Evolutionary conservation across 2,797 vertebrate species (phyloP).

Genomic region (Bovichtus diacanthus): DNA sequence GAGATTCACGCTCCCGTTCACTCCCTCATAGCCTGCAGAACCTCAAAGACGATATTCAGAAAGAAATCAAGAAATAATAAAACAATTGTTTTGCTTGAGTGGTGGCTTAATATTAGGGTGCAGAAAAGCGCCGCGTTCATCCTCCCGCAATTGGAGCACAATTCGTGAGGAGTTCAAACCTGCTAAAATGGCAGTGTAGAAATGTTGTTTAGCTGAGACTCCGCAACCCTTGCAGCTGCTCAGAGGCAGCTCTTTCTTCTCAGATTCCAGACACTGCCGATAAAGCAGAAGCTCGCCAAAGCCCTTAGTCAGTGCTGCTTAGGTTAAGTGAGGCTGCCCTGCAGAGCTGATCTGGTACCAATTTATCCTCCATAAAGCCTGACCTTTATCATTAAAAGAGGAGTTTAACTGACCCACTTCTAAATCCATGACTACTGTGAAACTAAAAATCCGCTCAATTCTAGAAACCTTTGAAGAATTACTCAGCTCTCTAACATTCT

Average conservation of each 20-base stretch:
- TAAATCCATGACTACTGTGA: constrained; percentile 24
- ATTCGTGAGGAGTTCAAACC: constrained; percentile 55
- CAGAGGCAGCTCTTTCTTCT: constrained; percentile 41
- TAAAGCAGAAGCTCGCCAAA: constrained; percentile 53
- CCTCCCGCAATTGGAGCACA: constrained; percentile 29
- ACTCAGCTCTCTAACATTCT: constrained; percentile 13
- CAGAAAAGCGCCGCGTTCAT: constrained; percentile 49
- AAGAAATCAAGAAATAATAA: constrained; percentile 71
- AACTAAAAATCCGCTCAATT: constrained; percentile 46
- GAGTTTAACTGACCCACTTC: constrained; percentile 55
- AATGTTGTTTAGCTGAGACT: constrained; percentile 44
- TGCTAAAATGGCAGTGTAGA: constrained; percentile 45
- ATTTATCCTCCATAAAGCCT: constrained; percentile 60
- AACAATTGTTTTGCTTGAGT: constrained; percentile 69
- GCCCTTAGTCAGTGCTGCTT: constrained; percentile 55
- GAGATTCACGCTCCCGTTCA: constrained; percentile 72
- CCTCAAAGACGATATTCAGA: constrained; percentile 60
- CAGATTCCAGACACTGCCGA: constrained; percentile 46
- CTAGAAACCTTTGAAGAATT: constrained; percentile 32
- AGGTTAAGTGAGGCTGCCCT: constrained; percentile 49
- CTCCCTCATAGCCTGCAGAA: constrained; percentile 58
- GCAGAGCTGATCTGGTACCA: constrained; percentile 59
- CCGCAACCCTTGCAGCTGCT: constrained; percentile 40
- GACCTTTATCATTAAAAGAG: constrained; percentile 61
- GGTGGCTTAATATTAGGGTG: constrained; percentile 62